phyloP scores from a whole-genome alignment of 2,888 invertebrate genomes.

The Drosophila vallismaia region DNA sequence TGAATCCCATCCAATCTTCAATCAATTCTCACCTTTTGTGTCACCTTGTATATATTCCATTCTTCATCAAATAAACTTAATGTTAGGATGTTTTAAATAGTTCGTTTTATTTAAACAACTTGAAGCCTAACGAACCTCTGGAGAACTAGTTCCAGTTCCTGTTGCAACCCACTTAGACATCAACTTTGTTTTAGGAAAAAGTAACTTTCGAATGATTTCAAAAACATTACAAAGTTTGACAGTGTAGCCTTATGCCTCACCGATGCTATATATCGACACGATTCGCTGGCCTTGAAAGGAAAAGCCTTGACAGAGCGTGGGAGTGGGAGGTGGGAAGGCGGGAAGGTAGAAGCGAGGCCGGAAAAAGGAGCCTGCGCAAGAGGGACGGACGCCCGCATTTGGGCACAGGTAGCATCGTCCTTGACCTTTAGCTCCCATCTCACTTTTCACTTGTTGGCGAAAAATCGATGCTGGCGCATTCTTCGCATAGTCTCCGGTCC shows the following conservation, averaged over 20 bases:
- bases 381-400: slow-evolving; percentile 27
- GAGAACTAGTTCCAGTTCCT: too few species aligned
- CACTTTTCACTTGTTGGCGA: slow-evolving; percentile 60
- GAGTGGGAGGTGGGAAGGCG: neutral
- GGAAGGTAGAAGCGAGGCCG: neutral
- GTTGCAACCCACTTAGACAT: neutral
- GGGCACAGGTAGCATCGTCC: slow-evolving; percentile 68
- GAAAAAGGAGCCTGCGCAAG: slow-evolving; percentile 43
- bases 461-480: slow-evolving; percentile 60
- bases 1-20: too few species aligned
- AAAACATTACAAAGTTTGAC: slow-evolving; percentile 17
- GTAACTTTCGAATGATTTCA: too few species aligned
- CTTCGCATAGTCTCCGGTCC: neutral
- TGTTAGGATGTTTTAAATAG: too few species aligned
- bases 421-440: slow-evolving; percentile 67
- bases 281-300: slow-evolving; percentile 64
- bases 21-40: neutral
- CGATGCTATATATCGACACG: slow-evolving; percentile 17
- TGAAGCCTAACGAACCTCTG: too few species aligned
- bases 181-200: neutral
- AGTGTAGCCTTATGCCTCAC: slow-evolving; percentile 17
- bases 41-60: neutral
- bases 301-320: slow-evolving; percentile 60
- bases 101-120: too few species aligned
- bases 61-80: neutral